Evolutionary conservation across 2,888 invertebrate genomes (phyloP), one percentile per base, ranked within the genome.

Genomic region (Perithous albicinctus): DNA sequence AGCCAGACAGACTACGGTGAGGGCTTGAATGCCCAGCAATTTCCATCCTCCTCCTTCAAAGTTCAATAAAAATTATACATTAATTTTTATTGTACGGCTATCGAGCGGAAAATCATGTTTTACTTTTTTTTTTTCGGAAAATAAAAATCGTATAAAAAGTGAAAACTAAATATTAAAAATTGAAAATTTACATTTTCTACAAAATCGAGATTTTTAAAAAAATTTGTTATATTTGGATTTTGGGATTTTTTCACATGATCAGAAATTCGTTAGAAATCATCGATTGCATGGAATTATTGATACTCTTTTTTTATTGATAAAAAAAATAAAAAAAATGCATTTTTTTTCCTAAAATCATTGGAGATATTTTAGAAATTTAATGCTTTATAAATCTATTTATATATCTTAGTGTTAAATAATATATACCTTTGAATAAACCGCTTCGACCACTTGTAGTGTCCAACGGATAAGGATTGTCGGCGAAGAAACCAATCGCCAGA

Each of bases 401-500:
- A 43, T 43, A n/a, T n/a, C 15, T 6, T 4, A 15, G 1, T 1
- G 3, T n/a, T 5, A 0, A 51, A 15, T 18, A 64, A 51, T 10
- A 78, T 61, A 66, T 90, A 95, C 96, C 96, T 94, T 96, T 96
- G 80, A 96, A 95, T 0, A 97, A 90, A 12, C 97, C 97, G 23
- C 94, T 95, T 87, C 96, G 94, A 10, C 97, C 97, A 73, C 94
- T 95, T 0, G 98, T 98, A 0, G 98, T 97, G 54, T 95, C 94
- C 91, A 98, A 94, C 0, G 98, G 97, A 74, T 95, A 93, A 0
- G 98, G 98, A 91, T 97, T 95, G 76, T 97, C 96, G 8, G 98
- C 98, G 90, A 98, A 98, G 0, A 98, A 93, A 0, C 98, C 98
- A 0, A 98, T 97, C 0, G 98, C 97, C 15, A 98, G 79, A 20